These are phyloP conservation scores for Cetonia aurata DNA, from an alignment of 2,888 invertebrate genomes.

Conservation along the genomic window DNA sequence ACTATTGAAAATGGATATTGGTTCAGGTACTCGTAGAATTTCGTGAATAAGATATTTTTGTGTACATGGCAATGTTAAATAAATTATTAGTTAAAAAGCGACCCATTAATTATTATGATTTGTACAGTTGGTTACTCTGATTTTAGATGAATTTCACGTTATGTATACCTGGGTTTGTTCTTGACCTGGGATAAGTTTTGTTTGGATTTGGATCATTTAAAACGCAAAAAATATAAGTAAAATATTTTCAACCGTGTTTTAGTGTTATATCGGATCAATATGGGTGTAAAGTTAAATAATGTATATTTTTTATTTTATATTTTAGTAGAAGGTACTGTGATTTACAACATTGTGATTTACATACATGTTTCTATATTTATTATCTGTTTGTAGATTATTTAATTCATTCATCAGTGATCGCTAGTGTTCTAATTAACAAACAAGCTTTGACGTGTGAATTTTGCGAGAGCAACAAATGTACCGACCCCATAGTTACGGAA, in stretches of 20 bases:
- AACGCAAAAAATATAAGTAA: conserved; percentile 51
- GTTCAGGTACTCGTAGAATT: background rate
- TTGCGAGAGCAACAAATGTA: conserved; percentile 70
- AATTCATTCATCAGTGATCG: conserved; percentile 45
- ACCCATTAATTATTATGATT: background rate
- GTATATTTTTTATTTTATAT: conserved; percentile 44
- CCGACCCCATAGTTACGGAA: conserved; percentile 61
- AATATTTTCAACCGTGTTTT: conserved; percentile 4
- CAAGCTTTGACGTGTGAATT: conserved; percentile 76
- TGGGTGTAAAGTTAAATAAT: conserved; percentile 34
- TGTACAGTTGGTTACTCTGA: conserved; percentile 22
- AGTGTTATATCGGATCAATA: conserved; percentile 1
- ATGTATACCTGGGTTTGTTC: conserved; percentile 47
- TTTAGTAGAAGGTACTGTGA: conserved; percentile 45
- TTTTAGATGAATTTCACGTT: conserved; percentile 29
- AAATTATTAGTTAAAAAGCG: background rate
- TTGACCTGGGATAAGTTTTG: conserved; percentile 60
- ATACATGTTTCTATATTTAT: conserved; percentile 25
- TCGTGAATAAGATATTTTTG: background rate
- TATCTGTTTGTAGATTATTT: conserved; percentile 38
- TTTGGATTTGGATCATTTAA: conserved; percentile 54
- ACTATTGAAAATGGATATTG: conserved; percentile 12
- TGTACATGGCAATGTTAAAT: background rate
- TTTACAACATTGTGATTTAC: conserved; percentile 16
- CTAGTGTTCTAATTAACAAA: conserved; percentile 49